Evolutionary conservation across 2,113 vertebrate species (phyloP), one percentile per base, ranked within the genome.

Genomic region (Pipa parva): DNA sequence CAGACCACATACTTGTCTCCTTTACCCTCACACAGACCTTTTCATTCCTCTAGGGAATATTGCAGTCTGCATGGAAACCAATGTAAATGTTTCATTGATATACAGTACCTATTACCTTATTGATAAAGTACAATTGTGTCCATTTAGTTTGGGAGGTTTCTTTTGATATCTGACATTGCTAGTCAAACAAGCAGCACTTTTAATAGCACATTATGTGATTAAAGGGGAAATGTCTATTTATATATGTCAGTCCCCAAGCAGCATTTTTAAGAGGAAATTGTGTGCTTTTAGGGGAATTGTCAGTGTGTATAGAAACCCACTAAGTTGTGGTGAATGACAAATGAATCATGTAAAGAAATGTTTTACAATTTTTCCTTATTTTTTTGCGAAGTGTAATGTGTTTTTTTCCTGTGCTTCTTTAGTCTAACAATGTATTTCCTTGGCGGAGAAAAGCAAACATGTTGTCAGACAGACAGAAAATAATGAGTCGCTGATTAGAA

Each of bases 1-100:
- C 39, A 5, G 15, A 42, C 39, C 39, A 15, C 39, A n/a, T 15
- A 42, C 6, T 4, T 70, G 58, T 61, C 66, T 70, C 58, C n/a
- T 36, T 26, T 51, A 15, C 27, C 26, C 42, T 31, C 42, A 7
- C 49, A 31, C 29, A 33, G 18, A n/a, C 27, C 22, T 13, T 20
- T 5, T 48, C 25, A 18, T 31, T 10, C 37, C 26, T 31, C 18
- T 22, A 6, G 4, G 46, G 4, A 49, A 20, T 8, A 22, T 18
- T 3, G 1, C 7, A 24, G 21, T 24, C 46, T 21, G 7, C 18
- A 22, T 49, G 2, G 46, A 24, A 7, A 20, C 7, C 21, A 42
- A 17, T n/a, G 5, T 42, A 15, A 42, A 42, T 42, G 39, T n/a
- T 42, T 2, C 3, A 17, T 4, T n/a, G 11, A 13, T 42, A 2